A percentile compares a stretch with the other conserved stretches of the same genome.
Evolutionary conservation across 2,888 invertebrate genomes (phyloP).

Genomic region (Eilema sororculum): DNA sequence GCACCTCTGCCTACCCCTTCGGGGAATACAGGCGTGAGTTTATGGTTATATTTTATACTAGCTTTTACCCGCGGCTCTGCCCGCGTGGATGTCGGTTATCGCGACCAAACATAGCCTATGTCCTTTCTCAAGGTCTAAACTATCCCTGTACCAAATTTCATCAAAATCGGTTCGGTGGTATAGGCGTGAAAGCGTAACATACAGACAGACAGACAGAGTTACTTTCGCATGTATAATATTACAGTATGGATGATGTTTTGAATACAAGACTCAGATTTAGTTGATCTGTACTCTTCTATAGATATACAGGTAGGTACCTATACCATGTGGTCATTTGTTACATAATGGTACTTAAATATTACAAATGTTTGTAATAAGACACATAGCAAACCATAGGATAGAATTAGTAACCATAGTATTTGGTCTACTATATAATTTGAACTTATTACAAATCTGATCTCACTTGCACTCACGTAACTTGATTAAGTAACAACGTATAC

Average conservation of each 20-base stretch:
- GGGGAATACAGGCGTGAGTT: no score
- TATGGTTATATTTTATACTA: no score
- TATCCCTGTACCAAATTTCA: no score
- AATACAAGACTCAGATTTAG: slow-evolving; percentile 31
- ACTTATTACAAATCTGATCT: neutral
- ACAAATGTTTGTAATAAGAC: neutral
- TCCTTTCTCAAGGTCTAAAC: no score
- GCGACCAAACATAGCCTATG: no score
- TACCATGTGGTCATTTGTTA: slow-evolving; percentile 27
- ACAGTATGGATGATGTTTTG: slow-evolving; percentile 30
- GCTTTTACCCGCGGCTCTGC: no score
- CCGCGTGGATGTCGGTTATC: no score
- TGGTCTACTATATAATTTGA: neutral
- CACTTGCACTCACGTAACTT: neutral
- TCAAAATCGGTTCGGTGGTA: no score
- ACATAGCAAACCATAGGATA: neutral
- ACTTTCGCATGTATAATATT: no score
- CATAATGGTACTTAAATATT: slow-evolving; percentile 20
- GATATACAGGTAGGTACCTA: slow-evolving; percentile 1
- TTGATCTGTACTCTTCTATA: slow-evolving; percentile 18
- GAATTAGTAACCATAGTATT: neutral
- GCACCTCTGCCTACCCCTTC: no score
- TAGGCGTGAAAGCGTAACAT: no score
- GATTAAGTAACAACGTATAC: slow-evolving; percentile 36
- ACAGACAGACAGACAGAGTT: no score